Percentiles rank a stretch among this genome's conserved stretches.
Evolutionary conservation across 2,797 vertebrate genomes (phyloP).

Genomic region (Pseudochirops cupreus): DNA sequence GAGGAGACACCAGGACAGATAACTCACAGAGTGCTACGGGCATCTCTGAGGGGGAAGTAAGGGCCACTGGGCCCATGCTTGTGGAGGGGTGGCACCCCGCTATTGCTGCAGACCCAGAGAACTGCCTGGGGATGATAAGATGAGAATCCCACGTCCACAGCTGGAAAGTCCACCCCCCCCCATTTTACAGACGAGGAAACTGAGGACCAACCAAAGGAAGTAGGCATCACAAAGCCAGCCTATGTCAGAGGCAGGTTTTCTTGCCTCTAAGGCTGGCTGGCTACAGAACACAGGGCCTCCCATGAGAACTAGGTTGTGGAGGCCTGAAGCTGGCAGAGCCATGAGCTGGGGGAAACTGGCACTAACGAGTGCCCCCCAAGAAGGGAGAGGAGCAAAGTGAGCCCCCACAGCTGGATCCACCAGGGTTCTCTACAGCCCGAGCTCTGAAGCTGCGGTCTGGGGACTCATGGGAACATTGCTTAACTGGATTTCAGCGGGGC

Average conservation of each 20-base stretch:
- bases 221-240: too few species aligned
- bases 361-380: too few species aligned
- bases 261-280: too few species aligned
- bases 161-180: too few species aligned
- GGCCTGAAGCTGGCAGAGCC: too few species aligned
- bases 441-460: neutral
- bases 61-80: neutral
- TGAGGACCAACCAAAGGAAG: neutral
- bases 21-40: neutral
- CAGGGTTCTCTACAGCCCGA: too few species aligned
- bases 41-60: neutral
- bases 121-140: neutral
- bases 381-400: too few species aligned
- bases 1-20: neutral
- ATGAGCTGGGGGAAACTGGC: too few species aligned
- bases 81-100: neutral
- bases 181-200: neutral
- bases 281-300: too few species aligned
- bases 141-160: too few species aligned
- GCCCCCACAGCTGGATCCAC: accelerated
- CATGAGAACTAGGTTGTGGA: too few species aligned
- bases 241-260: too few species aligned
- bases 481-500: neutral
- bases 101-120: neutral
- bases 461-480: neutral